A percentile compares a stretch with the other conserved stretches of the same genome.
Evolutionary conservation across 2,888 invertebrate genomes (phyloP).

Genomic region (Formica aserva): DNA sequence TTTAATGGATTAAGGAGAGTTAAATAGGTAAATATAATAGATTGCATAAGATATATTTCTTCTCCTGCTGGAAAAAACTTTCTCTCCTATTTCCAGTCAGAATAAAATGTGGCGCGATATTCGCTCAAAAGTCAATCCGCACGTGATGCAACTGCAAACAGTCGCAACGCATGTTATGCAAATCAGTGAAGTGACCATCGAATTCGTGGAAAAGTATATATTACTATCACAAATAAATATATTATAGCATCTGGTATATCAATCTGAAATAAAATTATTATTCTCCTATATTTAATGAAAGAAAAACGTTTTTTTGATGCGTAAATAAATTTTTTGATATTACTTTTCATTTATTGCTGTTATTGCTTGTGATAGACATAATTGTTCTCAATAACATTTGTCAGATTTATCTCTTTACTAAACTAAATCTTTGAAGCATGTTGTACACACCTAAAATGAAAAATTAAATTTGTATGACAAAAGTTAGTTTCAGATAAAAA

Average conservation of each 20-base stretch:
- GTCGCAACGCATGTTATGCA: constrained; percentile 92
- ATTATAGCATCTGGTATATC: not conserved
- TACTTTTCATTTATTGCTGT: not conserved
- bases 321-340: not conserved
- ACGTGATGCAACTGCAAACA: constrained; percentile 92
- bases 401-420: not conserved
- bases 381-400: not conserved
- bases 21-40: too few species aligned
- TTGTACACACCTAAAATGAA: not conserved
- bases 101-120: constrained; percentile 95
- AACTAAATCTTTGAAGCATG: not conserved
- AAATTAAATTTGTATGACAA: not conserved
- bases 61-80: not conserved
- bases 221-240: not conserved
- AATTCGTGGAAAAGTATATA: constrained; percentile 89
- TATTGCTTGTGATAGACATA: not conserved
- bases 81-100: constrained; percentile 88
- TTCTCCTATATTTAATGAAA: not conserved
- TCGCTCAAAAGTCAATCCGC: constrained; percentile 93
- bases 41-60: too few species aligned
- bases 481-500: not conserved
- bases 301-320: not conserved
- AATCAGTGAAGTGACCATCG: constrained; percentile 91
- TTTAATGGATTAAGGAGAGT: too few species aligned
- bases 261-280: not conserved